Evolutionary conservation across 2,888 invertebrate species (phyloP).

Genomic region (Notodonta ziczac): DNA sequence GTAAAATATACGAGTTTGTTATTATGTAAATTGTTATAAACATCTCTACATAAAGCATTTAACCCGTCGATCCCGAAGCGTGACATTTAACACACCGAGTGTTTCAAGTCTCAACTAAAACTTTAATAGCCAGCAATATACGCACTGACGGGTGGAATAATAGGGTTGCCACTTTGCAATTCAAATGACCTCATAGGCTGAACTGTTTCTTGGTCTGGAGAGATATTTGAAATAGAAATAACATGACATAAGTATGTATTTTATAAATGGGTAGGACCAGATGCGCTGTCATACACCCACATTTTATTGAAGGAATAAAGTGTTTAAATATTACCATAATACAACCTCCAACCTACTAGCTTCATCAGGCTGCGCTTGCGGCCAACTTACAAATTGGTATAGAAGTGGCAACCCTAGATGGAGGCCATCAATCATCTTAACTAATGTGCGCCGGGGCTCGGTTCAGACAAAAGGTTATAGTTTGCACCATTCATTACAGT

Average conservation of each 20-base stretch:
- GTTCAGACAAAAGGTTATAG: constrained; percentile 58
- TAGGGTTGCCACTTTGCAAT: constrained; percentile 26
- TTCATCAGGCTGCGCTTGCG: neutral
- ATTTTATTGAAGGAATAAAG: too few relatives aligned
- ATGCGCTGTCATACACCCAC: too few relatives aligned
- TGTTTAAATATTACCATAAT: too few relatives aligned
- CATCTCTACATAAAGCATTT: constrained; percentile 15
- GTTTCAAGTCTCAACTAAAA: constrained; percentile 50
- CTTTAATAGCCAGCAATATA: constrained; percentile 50
- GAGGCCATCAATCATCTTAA: constrained; percentile 53
- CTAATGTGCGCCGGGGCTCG: constrained; percentile 51
- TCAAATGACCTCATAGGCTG: neutral
- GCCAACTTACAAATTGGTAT: neutral
- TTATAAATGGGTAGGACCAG: too few relatives aligned
- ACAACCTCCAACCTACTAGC: too few relatives aligned
- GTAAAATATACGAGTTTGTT: too few relatives aligned
- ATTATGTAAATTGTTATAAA: neutral
- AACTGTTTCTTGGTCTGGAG: too few relatives aligned
- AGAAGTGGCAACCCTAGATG: constrained; percentile 27
- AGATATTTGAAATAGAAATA: too few relatives aligned
- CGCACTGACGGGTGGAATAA: constrained; percentile 26
- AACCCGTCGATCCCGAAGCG: constrained; percentile 31
- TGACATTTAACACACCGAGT: constrained; percentile 63
- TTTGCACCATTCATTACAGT: constrained; percentile 54
- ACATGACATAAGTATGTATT: too few relatives aligned